Base-by-base conservation (phyloP, 2,797 vertebrate genomes). In the Erethizon dorsatum region DNA sequence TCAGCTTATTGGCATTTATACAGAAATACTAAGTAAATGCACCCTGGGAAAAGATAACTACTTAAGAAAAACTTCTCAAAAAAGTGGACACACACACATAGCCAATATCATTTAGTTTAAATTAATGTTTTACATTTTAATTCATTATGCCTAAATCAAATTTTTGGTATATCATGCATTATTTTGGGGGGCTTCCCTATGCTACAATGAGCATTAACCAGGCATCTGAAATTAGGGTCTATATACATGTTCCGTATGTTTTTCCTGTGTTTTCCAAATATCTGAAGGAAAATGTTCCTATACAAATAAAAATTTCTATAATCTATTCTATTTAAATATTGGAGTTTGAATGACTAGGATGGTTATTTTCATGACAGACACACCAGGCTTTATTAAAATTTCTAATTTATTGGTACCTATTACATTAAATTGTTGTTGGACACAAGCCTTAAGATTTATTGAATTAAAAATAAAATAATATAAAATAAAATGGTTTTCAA, bases 391-490 rank as follows among this genome's bases (percentile, higher is more conserved):
- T 75, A 84, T 57, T 90, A 88, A 88, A 67, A 75, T 45, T 93
- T 88, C 47, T 54, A 1, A 59, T 84, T 73, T 65, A 88, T n/a
- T 90, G 47, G 8, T 0, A 50, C 1, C 47, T 57, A 50, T 69
- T 52, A 56, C 20, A 88, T 5, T 71, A 56, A 90, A 86, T 61
- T 37, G 0, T 37, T 87, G 45, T 15, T 92, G n/a, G 78, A 86
- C 41, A 5, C 10, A 13, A 57, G 28, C 33, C 83, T 3, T 84
- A 41, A 37, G 12, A 71, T 12, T 57, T 91, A 33, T 73, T 83
- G 78, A 91, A 83, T 59, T 71, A 8, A 77, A 95, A 92, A 92
- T 41, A 65, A 94, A 95, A 88, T 57, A 2, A 54, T 47, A 65
- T 47, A 65, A 88, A 87, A 71, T 86, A 56, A 86, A 75, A 63